Evolutionary conservation across 2,113 vertebrate species (phyloP), one percentile per base, ranked within the genome.

Genomic region (Mola mola): DNA sequence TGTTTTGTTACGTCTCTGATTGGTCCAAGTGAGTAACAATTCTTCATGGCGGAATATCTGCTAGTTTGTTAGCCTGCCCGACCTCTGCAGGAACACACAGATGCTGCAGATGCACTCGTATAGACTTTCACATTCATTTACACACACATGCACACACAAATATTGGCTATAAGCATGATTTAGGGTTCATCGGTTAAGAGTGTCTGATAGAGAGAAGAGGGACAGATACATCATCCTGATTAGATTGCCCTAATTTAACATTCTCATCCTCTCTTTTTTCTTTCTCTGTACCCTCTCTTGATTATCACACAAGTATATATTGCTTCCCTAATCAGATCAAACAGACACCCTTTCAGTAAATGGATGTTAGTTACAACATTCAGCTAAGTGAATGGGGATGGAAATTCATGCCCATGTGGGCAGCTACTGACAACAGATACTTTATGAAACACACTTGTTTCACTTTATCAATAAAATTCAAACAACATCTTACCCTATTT

Each of bases 1-100:
- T 99, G 96, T 99, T 94, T 70, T 98, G 96, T 91, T 99, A 98
- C 0, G 37, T 96, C 22, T 91, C 94, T 0, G 76, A 93, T 4
- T 99, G 96, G 96, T 92, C 96, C 44, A 82, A 92, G 96, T 99
- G 81, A 98, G 97, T 96, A 78, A 65, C 5, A 3, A 17, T 52
- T 6, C 6, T 7, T 1, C 15, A 7, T 11, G 2, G 10, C 41
- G 4, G 26, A 28, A 28, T 28, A 8, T 5, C 11, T 31, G 11
- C 8, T 31, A 8, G 3, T 9, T 8, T 34, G 31, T 3, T 34
- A 8, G 5, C 28, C 28, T 4, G 28, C 5, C 8, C 28, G 28
- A 9, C 9, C 9, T 29, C 9, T 29, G 8, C 6, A 8, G 8
- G 22, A 19, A 9, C 10, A 59, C 28, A 29, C 20, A 38, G 20